phyloP scores from a whole-genome alignment of 2,797 vertebrate species.

The Potorous gilbertii region DNA sequence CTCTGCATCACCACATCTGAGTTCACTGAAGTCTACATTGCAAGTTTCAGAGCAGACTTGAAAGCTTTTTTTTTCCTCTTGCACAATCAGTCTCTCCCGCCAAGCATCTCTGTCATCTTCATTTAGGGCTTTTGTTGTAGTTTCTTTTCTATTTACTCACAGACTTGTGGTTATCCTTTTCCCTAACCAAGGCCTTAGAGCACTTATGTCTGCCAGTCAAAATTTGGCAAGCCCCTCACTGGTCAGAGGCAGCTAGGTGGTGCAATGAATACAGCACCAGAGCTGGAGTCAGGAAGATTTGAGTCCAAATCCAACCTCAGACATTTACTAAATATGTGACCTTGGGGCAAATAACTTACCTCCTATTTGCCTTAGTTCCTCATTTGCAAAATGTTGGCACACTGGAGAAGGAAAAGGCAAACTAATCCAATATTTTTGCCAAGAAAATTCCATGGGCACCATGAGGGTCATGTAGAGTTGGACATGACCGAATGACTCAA shows the following conservation, averaged over 20 bases:
- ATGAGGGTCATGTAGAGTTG: neutral
- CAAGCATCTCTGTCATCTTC: neutral
- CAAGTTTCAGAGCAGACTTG: neutral
- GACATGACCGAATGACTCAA: neutral
- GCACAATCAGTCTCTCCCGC: neutral
- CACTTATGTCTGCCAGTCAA: neutral
- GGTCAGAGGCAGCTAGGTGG: neutral
- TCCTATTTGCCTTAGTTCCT: neutral
- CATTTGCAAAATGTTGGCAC: neutral
- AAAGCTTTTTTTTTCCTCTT: conserved; percentile 1
- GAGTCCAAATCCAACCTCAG: neutral
- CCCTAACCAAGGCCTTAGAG: neutral
- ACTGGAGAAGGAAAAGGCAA: neutral
- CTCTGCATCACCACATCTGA: conserved; percentile 7
- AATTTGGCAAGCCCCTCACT: neutral
- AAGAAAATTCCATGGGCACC: neutral
- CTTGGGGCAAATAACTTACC: neutral
- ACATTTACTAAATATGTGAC: neutral
- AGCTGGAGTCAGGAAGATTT: too few species aligned
- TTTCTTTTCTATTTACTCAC: neutral
- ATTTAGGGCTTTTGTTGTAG: neutral
- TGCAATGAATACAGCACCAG: neutral
- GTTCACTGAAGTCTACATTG: neutral
- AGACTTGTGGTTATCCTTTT: neutral
- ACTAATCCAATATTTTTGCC: neutral